Evolutionary conservation across 2,113 vertebrate genomes (phyloP).

Genomic region (Nothoprocta perdicaria): DNA sequence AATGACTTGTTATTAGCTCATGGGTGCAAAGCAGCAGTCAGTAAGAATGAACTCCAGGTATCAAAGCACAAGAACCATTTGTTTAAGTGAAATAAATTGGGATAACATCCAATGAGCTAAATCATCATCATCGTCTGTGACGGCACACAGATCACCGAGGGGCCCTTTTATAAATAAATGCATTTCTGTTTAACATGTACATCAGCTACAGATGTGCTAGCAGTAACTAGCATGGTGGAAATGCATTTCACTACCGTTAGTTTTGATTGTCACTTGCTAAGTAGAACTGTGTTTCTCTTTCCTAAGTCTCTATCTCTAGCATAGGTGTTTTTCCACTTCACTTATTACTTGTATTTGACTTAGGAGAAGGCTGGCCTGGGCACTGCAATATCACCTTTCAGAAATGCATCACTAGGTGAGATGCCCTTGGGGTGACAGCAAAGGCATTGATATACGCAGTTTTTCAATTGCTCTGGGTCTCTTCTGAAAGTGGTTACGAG

Average conservation of each 20-base stretch:
- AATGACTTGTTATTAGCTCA: neutral
- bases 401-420: neutral
- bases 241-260: neutral
- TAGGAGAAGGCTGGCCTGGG: neutral
- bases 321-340: neutral
- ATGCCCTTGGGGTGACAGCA: neutral
- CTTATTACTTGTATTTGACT: neutral
- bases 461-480: neutral
- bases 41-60: neutral
- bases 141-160: neutral
- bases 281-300: neutral
- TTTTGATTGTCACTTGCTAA: neutral
- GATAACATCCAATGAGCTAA: neutral
- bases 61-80: neutral
- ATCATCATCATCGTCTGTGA: neutral
- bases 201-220: neutral
- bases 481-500: neutral
- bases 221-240: neutral
- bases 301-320: neutral
- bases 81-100: neutral
- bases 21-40: conserved; percentile 18
- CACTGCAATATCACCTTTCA: neutral
- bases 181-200: neutral
- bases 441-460: neutral
- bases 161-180: neutral